Evolutionary conservation across 2,797 vertebrate species (phyloP), one percentile per base, ranked within the genome.

Genomic region (Tokudaia muenninki): DNA sequence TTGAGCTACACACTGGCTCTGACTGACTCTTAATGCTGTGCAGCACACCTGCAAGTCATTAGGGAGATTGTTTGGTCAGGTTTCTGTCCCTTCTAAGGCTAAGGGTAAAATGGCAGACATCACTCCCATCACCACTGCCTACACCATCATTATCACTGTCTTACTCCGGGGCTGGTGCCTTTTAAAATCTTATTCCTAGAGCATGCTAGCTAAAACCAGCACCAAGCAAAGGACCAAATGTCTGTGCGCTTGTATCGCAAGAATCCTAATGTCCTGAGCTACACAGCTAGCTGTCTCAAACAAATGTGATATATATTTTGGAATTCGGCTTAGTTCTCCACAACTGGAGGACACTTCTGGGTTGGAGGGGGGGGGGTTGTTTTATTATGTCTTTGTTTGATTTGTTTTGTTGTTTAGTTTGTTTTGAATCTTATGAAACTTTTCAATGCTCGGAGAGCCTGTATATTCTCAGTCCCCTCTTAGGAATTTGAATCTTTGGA

Each of bases 401-500:
- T 78, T 52, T 52, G 52, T 52, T 52, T 52, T 52, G 52, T 52
- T 52, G 52, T 52, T 52, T 52, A 2, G 29, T 75, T 44, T 44
- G 6, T 92, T 81, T 41, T 81, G 57, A 83, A 67, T 70, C 8
- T 75, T 80, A 55, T 75, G 59, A 86, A 91, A 55, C 6, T 5
- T 6, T 24, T n/a, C n/a, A n/a, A 1, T n/a, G 44, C 52, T 87
- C 52, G 22, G 75, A 17, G 29, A 92, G 93, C 37, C 50, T 95
- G 37, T 87, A 1, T 67, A 67, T 75, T 96, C 88, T 72, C 88
- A 78, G 14, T 81, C 26, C 13, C 16, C 84, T 24, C 19, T 41
- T 16, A 72, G 5, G 63, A 92, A 91, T 88, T 94, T 77, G 96
- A 86, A 90, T 70, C 22, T 22, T 92, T 61, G 52, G 22, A 57